Evolutionary conservation across 2,113 vertebrate genomes (phyloP).

Genomic region (Thermophis baileyi): DNA sequence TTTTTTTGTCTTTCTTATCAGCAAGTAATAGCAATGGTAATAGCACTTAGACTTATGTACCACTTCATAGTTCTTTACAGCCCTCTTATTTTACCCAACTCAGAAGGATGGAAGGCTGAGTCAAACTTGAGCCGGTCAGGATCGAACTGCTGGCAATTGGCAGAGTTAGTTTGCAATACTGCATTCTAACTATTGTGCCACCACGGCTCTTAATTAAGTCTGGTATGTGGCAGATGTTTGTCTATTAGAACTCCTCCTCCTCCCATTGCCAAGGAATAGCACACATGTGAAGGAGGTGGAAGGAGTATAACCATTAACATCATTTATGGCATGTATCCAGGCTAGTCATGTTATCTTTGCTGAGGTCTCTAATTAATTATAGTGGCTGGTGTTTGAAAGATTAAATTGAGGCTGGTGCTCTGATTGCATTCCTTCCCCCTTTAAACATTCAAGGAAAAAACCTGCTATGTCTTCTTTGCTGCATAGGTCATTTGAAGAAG

Average conservation of each 20-base stretch:
- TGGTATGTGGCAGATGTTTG: not conserved
- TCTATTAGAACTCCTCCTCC: not conserved
- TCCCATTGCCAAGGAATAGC: not conserved
- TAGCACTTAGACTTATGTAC: too few relatives aligned
- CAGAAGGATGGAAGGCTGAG: not conserved
- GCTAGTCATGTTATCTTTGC: not conserved
- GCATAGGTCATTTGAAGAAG: not conserved
- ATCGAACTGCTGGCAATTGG: not conserved
- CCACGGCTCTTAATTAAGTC: not conserved
- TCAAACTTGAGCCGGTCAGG: not conserved
- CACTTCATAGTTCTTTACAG: too few relatives aligned
- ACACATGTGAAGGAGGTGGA: not conserved
- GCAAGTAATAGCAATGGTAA: too few relatives aligned
- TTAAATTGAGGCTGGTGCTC: not conserved
- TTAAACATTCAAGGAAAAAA: not conserved
- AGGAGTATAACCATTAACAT: constrained; percentile 10
- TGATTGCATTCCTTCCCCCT: not conserved
- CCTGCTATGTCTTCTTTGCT: not conserved
- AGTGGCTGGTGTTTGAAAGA: not conserved
- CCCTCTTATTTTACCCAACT: too few relatives aligned
- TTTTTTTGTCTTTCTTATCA: too few relatives aligned
- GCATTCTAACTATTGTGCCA: not conserved
- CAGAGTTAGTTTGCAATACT: not conserved
- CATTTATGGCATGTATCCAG: constrained; percentile 23
- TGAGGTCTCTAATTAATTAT: constrained; percentile 15